These are phyloP conservation scores for Pipistrellus nathusii DNA, from an alignment of 2,797 vertebrate species.

Conservation along the genomic window DNA sequence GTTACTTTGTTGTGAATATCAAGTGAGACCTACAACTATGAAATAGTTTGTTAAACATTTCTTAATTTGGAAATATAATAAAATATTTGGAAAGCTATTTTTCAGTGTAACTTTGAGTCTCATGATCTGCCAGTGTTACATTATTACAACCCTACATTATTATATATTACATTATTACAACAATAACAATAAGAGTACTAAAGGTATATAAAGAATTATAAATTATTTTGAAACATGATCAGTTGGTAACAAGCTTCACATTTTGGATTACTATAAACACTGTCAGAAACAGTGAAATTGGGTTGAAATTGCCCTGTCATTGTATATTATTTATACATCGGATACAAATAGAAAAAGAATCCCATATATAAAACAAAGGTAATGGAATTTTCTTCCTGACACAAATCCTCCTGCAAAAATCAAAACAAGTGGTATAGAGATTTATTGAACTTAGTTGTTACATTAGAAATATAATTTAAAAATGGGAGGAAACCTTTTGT, in stretches of 20 bases:
- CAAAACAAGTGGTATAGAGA: constrained; percentile 41
- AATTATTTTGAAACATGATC: constrained; percentile 18
- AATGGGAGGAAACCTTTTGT: not conserved
- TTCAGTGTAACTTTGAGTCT: not conserved
- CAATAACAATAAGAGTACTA: not conserved
- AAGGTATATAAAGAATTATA: constrained; percentile 9
- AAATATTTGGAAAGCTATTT: not conserved
- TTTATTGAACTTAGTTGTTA: constrained; percentile 24
- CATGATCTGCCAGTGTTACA: not conserved
- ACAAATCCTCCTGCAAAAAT: constrained; percentile 42
- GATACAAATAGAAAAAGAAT: constrained; percentile 28
- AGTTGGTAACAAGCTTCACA: not conserved
- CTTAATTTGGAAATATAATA: not conserved
- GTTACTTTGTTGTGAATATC: not conserved
- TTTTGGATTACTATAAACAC: constrained; percentile 27
- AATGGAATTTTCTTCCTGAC: constrained; percentile 44
- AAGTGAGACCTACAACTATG: not conserved
- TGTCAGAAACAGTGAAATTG: constrained; percentile 42
- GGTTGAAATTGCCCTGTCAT: constrained; percentile 30
- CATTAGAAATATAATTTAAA: constrained; percentile 25
- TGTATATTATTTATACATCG: constrained; percentile 48
- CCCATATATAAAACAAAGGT: constrained; percentile 13
- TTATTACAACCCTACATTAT: not conserved
- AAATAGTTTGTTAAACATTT: constrained; percentile 18
- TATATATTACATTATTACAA: no score